Conservation (phyloP, 2,888 invertebrate species). For the Sarcophaga rosellei region DNA sequence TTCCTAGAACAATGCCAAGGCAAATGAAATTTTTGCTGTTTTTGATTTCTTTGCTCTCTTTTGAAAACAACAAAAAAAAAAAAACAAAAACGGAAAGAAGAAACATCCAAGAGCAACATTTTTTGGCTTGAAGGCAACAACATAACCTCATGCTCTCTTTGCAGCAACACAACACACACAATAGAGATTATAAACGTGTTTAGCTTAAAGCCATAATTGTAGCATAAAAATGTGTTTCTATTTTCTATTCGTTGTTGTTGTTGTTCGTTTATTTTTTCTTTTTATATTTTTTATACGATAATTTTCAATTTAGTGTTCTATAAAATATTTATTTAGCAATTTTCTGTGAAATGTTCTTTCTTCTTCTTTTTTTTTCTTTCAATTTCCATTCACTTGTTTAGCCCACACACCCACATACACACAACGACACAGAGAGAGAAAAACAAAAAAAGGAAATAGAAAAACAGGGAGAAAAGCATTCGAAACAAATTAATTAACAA, state of each 20-base stretch:
- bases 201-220: slow-evolving; percentile 24
- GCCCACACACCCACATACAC: background rate
- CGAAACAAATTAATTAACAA: background rate
- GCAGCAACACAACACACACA: background rate
- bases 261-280: background rate
- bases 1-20: no score
- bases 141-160: background rate
- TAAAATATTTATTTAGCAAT: slow-evolving; percentile 28
- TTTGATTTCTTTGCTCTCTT: no score
- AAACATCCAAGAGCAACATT: background rate
- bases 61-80: no score
- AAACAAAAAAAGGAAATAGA: slow-evolving; percentile 2
- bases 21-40: no score
- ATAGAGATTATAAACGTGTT: background rate
- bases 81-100: no score
- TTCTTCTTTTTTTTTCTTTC: background rate
- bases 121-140: background rate
- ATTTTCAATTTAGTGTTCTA: slow-evolving; percentile 25
- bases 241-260: background rate
- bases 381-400: no score
- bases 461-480: background rate
- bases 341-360: background rate
- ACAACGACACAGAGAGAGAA: background rate
- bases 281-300: slow-evolving; percentile 3
- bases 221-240: background rate